Base-by-base conservation (phyloP, 1,140 invertebrate genomes). In the Zaprionus nigranus region DNA sequence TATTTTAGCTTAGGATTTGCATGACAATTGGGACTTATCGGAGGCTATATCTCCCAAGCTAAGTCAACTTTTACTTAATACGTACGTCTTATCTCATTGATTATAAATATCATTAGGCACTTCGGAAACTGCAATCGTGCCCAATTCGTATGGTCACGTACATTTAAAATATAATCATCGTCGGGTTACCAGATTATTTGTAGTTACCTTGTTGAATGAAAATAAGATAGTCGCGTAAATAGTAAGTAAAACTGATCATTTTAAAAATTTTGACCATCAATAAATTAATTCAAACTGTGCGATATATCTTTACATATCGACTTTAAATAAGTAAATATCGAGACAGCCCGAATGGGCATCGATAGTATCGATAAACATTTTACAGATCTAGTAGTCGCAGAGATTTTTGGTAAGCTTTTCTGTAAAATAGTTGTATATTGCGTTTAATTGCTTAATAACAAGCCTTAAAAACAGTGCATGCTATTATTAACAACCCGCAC, bases 371-470 rank as follows among this genome's bases (percentile, higher is more conserved):
- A 72, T 56, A 11, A 72, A 40, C 17, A 24, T 66, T 63, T 75
- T 56, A 28, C 59, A 69, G 34, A 71, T 64, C 54, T 76, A 65
- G 75, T 57, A 82, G 80, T 75, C 75, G 75, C 80, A 71, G 80
- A 82, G 73, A 83, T 79, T 86, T 79, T 87, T 86, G 82, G 82
- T 86, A 82, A 86, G 83, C 83, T 86, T 77, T 82, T 53, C 17
- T 53, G 28, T 58, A 36, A 65, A 65, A 56, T 65, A 65, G 36
- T 56, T 65, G 38, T 46, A 46, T 66, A 58, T 46, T 43, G 28
- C 24, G 17, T 34, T 58, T 43, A 57, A 58, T 58, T 49, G 20
- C 5, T 17, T 9, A 30, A 66, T 56, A 56, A 15, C 63, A 22
- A 24, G 20, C 40, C 3, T 15, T 28, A 64, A 57, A 58, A 46